Conservation (phyloP, 2,113 vertebrate genomes). For the Chaetops frenatus region DNA sequence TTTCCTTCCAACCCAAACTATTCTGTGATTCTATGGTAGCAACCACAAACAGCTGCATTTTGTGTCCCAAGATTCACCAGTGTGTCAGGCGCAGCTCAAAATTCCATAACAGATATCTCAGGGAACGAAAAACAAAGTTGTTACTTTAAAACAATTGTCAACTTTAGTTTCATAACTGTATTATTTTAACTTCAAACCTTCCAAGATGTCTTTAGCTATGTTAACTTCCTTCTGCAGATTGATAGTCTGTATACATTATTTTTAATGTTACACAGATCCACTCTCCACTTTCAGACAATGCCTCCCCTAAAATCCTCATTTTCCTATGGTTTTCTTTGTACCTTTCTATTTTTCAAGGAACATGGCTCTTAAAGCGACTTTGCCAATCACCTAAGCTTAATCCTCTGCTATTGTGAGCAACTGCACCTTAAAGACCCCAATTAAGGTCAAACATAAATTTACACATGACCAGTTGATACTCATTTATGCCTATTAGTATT, state of each 20-base stretch:
- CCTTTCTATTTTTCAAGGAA: neutral
- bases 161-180: neutral
- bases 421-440: neutral
- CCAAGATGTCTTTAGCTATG: neutral
- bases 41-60: neutral
- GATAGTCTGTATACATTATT: neutral
- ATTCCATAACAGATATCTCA: neutral
- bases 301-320: neutral
- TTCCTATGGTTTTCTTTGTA: neutral
- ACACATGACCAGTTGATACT: neutral
- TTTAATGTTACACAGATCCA: neutral
- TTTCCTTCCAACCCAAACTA: neutral
- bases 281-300: neutral
- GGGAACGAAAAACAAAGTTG: neutral
- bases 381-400: neutral
- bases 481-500: neutral
- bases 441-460: neutral
- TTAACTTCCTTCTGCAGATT: neutral
- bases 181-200: neutral
- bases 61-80: neutral
- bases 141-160: neutral
- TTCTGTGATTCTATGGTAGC: neutral
- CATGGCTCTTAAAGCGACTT: neutral
- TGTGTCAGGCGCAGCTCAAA: neutral
- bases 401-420: neutral